These are phyloP conservation scores for Hemithea aestivaria DNA, from an alignment of 2,888 invertebrate species.

Conservation along the genomic window DNA sequence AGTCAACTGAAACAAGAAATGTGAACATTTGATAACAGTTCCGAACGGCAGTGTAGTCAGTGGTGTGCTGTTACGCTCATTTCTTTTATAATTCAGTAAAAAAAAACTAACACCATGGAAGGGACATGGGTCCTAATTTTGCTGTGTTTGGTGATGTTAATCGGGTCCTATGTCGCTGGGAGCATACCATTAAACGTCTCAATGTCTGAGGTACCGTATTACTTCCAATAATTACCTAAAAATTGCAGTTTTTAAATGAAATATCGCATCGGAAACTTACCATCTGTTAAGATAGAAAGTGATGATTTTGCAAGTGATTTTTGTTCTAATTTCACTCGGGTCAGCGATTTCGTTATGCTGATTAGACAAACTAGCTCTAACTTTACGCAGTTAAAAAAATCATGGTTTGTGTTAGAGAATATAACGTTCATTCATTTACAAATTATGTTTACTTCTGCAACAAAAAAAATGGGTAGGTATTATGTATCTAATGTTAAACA, in stretches of 20 bases:
- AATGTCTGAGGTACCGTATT: slow-evolving; percentile 90
- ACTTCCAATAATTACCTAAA: neutral
- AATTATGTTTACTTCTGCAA: too few species aligned
- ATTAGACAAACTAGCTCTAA: slow-evolving; percentile 1
- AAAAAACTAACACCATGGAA: slow-evolving; percentile 81
- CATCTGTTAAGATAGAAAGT: slow-evolving; percentile 18
- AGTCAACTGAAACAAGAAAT: slow-evolving; percentile 37
- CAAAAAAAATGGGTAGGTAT: too few species aligned
- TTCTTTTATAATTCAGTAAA: slow-evolving; percentile 15
- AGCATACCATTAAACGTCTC: slow-evolving; percentile 96
- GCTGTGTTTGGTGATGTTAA: slow-evolving; percentile 94
- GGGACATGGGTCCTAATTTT: slow-evolving; percentile 90
- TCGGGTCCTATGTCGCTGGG: slow-evolving; percentile 97
- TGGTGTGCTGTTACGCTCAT: slow-evolving; percentile 20
- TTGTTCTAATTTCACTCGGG: slow-evolving; percentile 6
- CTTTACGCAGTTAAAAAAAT: too few species aligned
- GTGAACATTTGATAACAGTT: slow-evolving; percentile 33
- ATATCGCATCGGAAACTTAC: neutral
- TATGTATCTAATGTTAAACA: too few species aligned
- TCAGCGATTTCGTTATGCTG: slow-evolving; percentile 1
- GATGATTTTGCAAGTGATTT: slow-evolving; percentile 16
- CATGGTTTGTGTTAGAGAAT: too few species aligned
- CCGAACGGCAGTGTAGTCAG: slow-evolving; percentile 26
- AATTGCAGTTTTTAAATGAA: neutral
- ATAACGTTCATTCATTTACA: too few species aligned